Evolutionary conservation across 1,140 invertebrate species (phyloP), one percentile per base, ranked within the genome.

Genomic region (Caenorhabditis brenneri): DNA sequence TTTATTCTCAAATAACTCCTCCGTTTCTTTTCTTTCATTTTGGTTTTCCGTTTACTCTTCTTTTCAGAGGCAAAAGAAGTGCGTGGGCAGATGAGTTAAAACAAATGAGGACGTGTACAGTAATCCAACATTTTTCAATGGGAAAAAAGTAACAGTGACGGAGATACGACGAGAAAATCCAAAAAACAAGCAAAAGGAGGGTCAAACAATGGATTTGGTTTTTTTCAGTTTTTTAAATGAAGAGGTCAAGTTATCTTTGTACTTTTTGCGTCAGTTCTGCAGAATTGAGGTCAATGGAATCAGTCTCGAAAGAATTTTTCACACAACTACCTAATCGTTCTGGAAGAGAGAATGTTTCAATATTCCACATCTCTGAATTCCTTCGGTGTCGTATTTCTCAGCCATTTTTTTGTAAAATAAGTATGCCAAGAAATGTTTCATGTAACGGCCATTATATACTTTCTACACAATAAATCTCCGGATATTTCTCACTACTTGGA

Each of bases 1-100:
- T 74, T 74, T 74, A 74, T 74, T 74, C 65, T 74, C 65, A 74
- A 74, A 74, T 74, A 74, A 74, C 65, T 74, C 36, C n/a, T 31
- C 31, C 16, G 10, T 36, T 6, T 22, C n/a, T 42, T 29, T 2
- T 74, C 22, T 74, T 74, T 39, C 36, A 42, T 33, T 42, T 74
- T 10, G 36, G 33, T 74, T 65, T 36, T 74, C 36, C 33, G 65
- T 46, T 74, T 74, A 74, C 65, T 42, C 65, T 74, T 74, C 36
- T 74, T 42, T 74, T 74, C 36, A 39, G 29, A 29, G 36, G 65
- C 4, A 65, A 36, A 12, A 5, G 10, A 74, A 74, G 65, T 74
- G 65, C 65, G 65, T 39, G 65, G 65, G 65, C 22, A 42, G 36
- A 74, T 74, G 36, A 74, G 36, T 46, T 74, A 74, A 74, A 46